Conservation (phyloP, 2,888 invertebrate species). For the Galeopsomyia nigrocyanea region DNA sequence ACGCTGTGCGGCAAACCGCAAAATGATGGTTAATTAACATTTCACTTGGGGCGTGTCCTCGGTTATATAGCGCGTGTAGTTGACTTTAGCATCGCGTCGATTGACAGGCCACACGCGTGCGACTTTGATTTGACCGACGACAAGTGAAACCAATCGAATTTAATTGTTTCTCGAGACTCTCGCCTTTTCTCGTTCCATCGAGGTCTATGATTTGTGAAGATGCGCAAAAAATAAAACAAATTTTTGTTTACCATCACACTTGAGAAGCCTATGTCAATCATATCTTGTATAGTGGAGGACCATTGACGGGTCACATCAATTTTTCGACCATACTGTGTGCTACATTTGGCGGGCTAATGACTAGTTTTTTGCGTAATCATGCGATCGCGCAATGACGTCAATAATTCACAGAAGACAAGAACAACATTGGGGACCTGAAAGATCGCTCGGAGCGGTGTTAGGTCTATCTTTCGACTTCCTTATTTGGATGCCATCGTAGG, state of each 20-base stretch:
- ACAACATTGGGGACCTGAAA: background rate
- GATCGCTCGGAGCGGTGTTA: too few relatives aligned
- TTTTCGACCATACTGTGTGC: background rate
- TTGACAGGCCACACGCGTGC: conserved; percentile 8
- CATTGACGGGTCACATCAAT: too few relatives aligned
- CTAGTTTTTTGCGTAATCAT: conserved; percentile 27
- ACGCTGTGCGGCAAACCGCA: conserved; percentile 36
- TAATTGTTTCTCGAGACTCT: too few relatives aligned
- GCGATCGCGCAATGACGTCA: background rate
- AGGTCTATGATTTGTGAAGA: background rate
- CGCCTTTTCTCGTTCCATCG: background rate
- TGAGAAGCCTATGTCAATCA: too few relatives aligned
- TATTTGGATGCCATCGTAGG: conserved; percentile 19
- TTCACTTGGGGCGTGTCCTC: conserved; percentile 19
- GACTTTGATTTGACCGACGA: conserved; percentile 6
- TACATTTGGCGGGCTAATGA: background rate
- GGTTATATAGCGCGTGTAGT: conserved; percentile 7
- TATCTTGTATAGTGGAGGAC: too few relatives aligned
- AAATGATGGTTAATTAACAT: conserved; percentile 46
- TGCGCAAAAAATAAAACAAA: conserved; percentile 16
- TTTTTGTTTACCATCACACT: too few relatives aligned
- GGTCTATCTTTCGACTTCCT: background rate
- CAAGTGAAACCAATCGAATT: conserved; percentile 25
- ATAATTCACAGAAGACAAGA: background rate
- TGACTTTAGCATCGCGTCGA: background rate